Evolutionary conservation across 2,888 invertebrate genomes (phyloP), one percentile per base, ranked within the genome.

Genomic region (Eueremaeus valkanovi): DNA sequence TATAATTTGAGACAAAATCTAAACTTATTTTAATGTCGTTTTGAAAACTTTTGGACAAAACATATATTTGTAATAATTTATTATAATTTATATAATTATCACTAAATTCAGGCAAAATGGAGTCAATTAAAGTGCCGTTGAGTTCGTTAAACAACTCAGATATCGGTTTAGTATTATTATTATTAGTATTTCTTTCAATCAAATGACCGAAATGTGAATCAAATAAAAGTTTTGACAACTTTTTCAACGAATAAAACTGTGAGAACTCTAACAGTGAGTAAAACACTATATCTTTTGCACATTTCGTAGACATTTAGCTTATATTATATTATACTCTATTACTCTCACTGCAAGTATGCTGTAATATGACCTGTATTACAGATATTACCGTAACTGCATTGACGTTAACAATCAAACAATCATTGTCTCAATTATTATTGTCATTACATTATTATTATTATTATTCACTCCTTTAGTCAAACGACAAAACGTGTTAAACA

Each of bases 251-350:
- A 70, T 70, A 45, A 27, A 45, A 70, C 27, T 70, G 42, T 16
- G 70, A 70, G 8, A 45, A 70, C 70, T 70, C 70, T 42, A 70
- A 27, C n/a, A 70, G 29, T 13, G 42, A 21, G 11, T 45, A 70
- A 36, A 45, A 6, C 2, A 70, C 5, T 27, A 70, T 3, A 29
- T 70, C 42, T 24, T 70, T 70, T 21, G 40, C 36, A 36, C 36
- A 36, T 36, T 36, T 36, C 36, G 11, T 36, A 42, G 42, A 8
- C 42, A 42, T 42, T 42, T 42, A n/a, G n/a, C n/a, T n/a, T 42
- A 42, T 42, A 42, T 42, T 8, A 42, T 42, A 13, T 42, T 8
- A 42, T 13, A 8, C 13, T 42, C 13, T 42, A 11, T 42, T 42
- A 11, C n/a, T n/a, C n/a, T n/a, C n/a, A n/a, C n/a, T n/a, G n/a